Percentiles rank a stretch among this genome's conserved stretches.
Evolutionary conservation across 2,888 invertebrate species (phyloP).

Genomic region (Scaptomyza caliginosa): DNA sequence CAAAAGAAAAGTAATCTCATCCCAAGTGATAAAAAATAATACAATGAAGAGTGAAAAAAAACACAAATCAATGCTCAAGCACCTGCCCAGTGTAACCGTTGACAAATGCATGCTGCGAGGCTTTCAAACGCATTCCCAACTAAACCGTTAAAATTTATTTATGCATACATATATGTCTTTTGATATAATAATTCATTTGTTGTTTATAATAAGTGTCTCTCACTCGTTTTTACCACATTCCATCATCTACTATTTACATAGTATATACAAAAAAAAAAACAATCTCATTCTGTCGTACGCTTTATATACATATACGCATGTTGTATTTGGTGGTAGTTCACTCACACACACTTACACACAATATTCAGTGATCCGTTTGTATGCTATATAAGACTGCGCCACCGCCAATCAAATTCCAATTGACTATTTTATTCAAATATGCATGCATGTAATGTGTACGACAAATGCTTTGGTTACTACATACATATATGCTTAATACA

Average conservation of each 20-base stretch:
- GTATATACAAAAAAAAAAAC: background rate
- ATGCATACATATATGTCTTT: constrained; percentile 9
- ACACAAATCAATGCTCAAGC: constrained; percentile 26
- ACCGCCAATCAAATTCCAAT: constrained; percentile 11
- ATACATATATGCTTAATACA: constrained; percentile 2
- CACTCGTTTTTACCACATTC: constrained; percentile 9
- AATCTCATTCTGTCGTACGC: constrained; percentile 21
- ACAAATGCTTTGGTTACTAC: constrained; percentile 20
- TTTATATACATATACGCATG: constrained; percentile 38
- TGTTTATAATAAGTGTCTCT: constrained; percentile 25
- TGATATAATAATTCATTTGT: constrained; percentile 37
- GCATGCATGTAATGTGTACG: constrained; percentile 45
- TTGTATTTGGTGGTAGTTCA: constrained; percentile 39
- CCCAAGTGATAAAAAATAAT: constrained; percentile 39
- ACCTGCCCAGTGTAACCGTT: constrained; percentile 35
- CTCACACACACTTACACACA: background rate
- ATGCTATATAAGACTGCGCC: constrained; percentile 45
- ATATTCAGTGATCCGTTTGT: constrained; percentile 17
- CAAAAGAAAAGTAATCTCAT: constrained; percentile 41
- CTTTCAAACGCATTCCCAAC: constrained; percentile 45
- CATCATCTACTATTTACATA: constrained; percentile 13
- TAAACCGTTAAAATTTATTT: constrained; percentile 7
- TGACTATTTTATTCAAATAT: constrained; percentile 2
- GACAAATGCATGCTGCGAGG: constrained; percentile 56
- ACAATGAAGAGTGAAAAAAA: background rate